A percentile compares a stretch with the other conserved stretches of the same genome.
These are phyloP conservation scores for Ceyx margarethae DNA, from an alignment of 2,113 vertebrate species.

Conservation along the genomic window DNA sequence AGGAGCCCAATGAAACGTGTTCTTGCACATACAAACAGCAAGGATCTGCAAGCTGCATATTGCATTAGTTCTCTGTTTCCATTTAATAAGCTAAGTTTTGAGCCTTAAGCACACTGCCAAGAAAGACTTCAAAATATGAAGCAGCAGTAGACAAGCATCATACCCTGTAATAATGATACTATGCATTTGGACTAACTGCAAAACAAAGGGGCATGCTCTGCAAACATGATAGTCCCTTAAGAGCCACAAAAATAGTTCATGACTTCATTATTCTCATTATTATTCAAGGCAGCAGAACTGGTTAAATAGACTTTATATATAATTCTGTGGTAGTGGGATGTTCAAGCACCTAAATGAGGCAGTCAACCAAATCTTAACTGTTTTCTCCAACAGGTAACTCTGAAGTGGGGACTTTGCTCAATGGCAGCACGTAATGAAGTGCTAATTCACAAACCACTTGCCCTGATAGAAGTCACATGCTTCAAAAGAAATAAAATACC, in stretches of 20 bases:
- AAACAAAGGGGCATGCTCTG: not conserved
- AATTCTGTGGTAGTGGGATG: not conserved
- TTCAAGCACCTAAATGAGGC: slow-evolving; percentile 36
- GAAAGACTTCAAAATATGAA: not conserved
- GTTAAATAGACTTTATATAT: not conserved
- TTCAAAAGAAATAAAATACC: not conserved
- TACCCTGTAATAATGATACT: not conserved
- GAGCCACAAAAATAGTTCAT: not conserved
- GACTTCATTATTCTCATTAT: not conserved
- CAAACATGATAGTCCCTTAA: slow-evolving; percentile 7
- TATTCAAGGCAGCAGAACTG: slow-evolving; percentile 6
- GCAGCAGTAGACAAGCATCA: not conserved
- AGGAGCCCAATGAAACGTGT: not conserved
- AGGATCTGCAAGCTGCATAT: not conserved
- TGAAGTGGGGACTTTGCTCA: not conserved
- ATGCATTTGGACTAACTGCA: not conserved
- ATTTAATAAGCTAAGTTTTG: not conserved
- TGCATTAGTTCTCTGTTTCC: not conserved
- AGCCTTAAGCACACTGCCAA: not conserved
- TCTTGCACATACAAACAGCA: not conserved
- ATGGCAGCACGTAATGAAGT: slow-evolving; percentile 2
- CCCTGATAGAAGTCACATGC: not conserved
- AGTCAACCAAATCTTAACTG: slow-evolving; percentile 2
- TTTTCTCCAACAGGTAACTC: slow-evolving; percentile 15
- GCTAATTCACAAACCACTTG: not conserved